These are phyloP conservation scores for Pholis gunnellus DNA, from an alignment of 2,113 vertebrate genomes.

Conservation along the genomic window DNA sequence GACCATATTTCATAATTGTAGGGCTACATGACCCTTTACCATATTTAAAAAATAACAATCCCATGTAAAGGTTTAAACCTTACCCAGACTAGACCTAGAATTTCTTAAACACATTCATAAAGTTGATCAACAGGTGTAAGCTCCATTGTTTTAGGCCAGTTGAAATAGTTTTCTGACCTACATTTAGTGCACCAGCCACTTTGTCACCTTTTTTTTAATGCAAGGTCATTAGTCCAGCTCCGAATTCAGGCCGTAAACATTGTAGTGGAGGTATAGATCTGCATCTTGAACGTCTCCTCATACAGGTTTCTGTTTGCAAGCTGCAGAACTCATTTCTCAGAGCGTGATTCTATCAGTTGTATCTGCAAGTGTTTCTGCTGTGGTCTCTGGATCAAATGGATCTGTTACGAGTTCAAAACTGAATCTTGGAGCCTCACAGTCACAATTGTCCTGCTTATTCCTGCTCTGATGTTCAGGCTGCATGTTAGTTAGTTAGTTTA, in stretches of 20 bases:
- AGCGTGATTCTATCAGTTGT: background rate
- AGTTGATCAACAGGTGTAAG: background rate
- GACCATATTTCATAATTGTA: background rate
- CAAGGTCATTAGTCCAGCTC: background rate
- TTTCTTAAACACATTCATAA: background rate
- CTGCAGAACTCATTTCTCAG: constrained; percentile 1
- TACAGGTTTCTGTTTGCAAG: background rate
- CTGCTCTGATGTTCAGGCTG: constrained; percentile 3
- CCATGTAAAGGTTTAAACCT: no score
- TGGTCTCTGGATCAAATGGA: background rate
- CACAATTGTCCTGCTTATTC: background rate
- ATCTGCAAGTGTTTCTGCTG: constrained; percentile 2
- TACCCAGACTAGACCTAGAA: background rate
- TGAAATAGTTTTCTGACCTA: background rate
- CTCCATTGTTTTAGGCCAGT: background rate
- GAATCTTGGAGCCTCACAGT: background rate
- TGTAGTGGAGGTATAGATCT: background rate
- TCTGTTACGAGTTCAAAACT: constrained; percentile 9
- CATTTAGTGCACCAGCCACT: background rate
- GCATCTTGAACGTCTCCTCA: background rate
- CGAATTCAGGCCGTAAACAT: background rate
- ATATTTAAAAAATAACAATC: background rate
- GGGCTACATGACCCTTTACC: background rate
- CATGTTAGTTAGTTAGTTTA: background rate
- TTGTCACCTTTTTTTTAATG: background rate